phyloP scores from a whole-genome alignment of 1,140 invertebrate species.

The Drosophila chauvacae region DNA sequence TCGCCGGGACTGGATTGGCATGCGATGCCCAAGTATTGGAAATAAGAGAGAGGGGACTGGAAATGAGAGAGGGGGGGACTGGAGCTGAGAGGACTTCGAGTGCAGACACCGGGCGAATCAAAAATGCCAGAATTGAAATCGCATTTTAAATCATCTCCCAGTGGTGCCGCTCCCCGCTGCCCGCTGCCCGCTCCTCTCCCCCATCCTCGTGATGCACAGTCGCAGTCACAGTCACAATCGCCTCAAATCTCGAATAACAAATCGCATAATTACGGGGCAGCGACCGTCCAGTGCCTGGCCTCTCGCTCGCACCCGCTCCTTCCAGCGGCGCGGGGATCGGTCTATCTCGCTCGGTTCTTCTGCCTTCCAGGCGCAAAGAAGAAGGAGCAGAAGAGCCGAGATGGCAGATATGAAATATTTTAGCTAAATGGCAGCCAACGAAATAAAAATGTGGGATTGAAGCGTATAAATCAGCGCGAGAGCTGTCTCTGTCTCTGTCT shows the following conservation, averaged over 20 bases:
- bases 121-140: constrained; percentile 85
- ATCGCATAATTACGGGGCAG: constrained; percentile 84
- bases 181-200: constrained; percentile 18
- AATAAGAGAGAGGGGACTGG: background rate
- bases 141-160: constrained; percentile 84
- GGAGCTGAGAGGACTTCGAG: constrained; percentile 1
- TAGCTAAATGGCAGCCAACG: constrained; percentile 81
- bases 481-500: constrained; percentile 14
- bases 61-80: background rate
- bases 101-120: constrained; percentile 72
- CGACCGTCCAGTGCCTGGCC: constrained; percentile 62
- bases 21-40: constrained; percentile 54
- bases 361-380: constrained; percentile 33
- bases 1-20: constrained; percentile 66
- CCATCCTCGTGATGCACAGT: constrained; percentile 68
- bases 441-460: constrained; percentile 84
- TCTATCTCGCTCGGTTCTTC: constrained; percentile 30
- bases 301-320: constrained; percentile 33
- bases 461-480: constrained; percentile 81
- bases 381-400: constrained; percentile 49
- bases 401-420: constrained; percentile 83
- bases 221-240: constrained; percentile 82
- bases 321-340: constrained; percentile 15
- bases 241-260: constrained; percentile 85
- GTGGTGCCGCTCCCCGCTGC: constrained; percentile 23